phyloP scores from a whole-genome alignment of 2,113 vertebrate species.

The Callipepla squamata region DNA sequence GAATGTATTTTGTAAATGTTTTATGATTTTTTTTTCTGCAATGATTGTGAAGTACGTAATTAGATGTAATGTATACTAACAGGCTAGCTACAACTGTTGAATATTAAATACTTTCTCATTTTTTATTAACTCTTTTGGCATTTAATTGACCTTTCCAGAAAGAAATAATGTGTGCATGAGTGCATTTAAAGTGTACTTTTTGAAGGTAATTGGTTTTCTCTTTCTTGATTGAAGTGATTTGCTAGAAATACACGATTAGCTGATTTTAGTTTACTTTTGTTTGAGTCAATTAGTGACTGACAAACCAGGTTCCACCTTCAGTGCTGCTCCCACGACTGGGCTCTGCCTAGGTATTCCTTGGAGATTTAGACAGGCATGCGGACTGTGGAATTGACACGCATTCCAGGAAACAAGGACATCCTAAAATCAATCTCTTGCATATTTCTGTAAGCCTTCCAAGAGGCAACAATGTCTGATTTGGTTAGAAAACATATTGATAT shows the following conservation, averaged over 20 bases:
- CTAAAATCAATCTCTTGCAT: not conserved
- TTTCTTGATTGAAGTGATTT: not conserved
- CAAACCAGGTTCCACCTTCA: not conserved
- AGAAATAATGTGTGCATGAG: not conserved
- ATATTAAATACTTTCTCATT: conserved; percentile 30
- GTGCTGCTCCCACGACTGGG: not conserved
- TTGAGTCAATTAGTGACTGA: not conserved
- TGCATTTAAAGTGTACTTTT: not conserved
- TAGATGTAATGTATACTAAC: conserved; percentile 41
- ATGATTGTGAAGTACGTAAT: conserved; percentile 33
- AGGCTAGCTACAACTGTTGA: not conserved
- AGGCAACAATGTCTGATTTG: not conserved
- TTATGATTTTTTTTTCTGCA: conserved; percentile 29
- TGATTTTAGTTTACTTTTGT: not conserved
- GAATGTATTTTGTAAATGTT: conserved; percentile 58
- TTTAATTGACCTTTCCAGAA: conserved; percentile 51
- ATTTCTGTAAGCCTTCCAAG: not conserved
- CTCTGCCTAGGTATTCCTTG: not conserved
- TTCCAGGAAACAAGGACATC: not conserved
- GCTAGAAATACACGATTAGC: not conserved
- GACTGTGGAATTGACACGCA: not conserved
- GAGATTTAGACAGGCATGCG: not conserved
- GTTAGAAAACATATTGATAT: not conserved
- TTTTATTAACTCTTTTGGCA: conserved; percentile 4
- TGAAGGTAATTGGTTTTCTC: not conserved